Conservation (phyloP, 2,888 invertebrate species). For the Nephrotoma flavescens region DNA sequence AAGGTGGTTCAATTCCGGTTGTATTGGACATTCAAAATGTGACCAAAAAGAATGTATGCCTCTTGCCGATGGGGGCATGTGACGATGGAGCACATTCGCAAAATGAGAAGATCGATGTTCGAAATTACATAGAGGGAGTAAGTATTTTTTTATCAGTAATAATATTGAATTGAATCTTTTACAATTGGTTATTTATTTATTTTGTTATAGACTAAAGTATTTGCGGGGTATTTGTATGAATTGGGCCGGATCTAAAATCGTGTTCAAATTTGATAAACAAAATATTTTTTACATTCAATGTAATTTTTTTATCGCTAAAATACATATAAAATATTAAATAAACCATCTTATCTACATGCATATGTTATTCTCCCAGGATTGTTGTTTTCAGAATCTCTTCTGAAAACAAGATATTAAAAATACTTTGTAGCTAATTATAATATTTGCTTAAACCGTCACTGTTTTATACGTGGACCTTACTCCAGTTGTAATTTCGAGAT, state of each 20-base stretch:
- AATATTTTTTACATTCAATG: background rate
- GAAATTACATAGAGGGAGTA: conserved; percentile 90
- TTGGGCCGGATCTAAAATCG: conserved; percentile 36
- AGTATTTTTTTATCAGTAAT: conserved; percentile 24
- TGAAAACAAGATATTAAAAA: no score
- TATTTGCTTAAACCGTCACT: no score
- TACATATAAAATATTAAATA: no score
- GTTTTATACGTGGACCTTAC: no score
- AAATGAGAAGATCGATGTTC: conserved; percentile 89
- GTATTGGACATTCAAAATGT: conserved; percentile 86
- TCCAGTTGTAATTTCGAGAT: no score
- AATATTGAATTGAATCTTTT: background rate
- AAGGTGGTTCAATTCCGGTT: conserved; percentile 96
- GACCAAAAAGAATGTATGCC: conserved; percentile 82
- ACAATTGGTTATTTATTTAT: conserved; percentile 8
- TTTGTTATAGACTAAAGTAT: conserved; percentile 67
- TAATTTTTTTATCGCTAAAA: background rate
- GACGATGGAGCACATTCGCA: conserved; percentile 99
- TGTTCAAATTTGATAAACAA: background rate
- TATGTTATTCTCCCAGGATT: no score
- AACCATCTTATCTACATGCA: no score
- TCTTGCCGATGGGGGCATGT: conserved; percentile 80
- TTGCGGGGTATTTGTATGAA: conserved; percentile 83
- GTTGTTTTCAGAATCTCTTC: no score
- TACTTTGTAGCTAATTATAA: no score